phyloP scores from a whole-genome alignment of 2,888 invertebrate species.

The Lochmaea crataegi region DNA sequence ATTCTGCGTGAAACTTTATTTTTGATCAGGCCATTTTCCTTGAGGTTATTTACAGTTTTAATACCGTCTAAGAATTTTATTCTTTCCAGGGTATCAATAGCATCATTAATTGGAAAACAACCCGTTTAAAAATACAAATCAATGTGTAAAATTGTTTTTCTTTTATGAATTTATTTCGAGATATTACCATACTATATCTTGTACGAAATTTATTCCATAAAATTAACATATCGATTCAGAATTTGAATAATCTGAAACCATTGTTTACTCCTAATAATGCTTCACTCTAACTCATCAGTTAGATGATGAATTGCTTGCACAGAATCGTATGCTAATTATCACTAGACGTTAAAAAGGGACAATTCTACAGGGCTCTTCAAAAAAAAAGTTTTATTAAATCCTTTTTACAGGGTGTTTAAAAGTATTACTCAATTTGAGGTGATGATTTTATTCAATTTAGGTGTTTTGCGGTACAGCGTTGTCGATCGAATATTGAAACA shows the following conservation, averaged over 20 bases:
- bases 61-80: not conserved
- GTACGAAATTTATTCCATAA: slow-evolving; percentile 13
- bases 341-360: not conserved
- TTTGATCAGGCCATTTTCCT: no score
- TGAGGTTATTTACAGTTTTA: not conserved
- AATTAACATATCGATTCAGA: slow-evolving; percentile 19
- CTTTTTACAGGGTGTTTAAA: no score
- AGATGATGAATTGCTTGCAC: not conserved
- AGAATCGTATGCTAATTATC: not conserved
- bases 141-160: not conserved
- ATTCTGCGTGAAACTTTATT: no score
- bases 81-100: no score
- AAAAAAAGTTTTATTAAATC: no score
- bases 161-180: not conserved
- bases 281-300: not conserved
- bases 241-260: slow-evolving; percentile 25
- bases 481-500: no score
- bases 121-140: not conserved
- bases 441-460: no score
- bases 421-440: no score
- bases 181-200: slow-evolving; percentile 19
- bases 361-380: no score
- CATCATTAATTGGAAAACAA: no score
- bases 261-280: slow-evolving; percentile 20
- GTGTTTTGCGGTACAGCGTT: no score